These are phyloP conservation scores for Ophion slaviceki DNA, from an alignment of 2,888 invertebrate species.

Conservation along the genomic window DNA sequence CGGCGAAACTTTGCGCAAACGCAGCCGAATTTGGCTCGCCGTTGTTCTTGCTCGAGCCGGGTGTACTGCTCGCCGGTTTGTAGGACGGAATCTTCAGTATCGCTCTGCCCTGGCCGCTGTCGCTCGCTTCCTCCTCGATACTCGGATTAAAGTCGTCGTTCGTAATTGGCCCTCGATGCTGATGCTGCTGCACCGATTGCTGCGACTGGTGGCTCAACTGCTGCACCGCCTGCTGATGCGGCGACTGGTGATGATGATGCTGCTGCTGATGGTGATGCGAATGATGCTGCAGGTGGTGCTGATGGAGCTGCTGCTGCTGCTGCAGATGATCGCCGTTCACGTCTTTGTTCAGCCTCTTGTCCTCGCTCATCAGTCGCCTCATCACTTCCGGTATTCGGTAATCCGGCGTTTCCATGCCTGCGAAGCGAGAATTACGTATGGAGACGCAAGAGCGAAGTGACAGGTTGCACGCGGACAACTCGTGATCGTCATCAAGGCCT, in stretches of 20 bases:
- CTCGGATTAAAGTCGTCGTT: constrained; percentile 83
- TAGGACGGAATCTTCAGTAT: constrained; percentile 97
- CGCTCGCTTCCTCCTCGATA: constrained; percentile 82
- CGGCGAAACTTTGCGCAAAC: constrained; percentile 77
- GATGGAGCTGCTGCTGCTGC: constrained; percentile 72
- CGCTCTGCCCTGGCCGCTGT: constrained; percentile 85
- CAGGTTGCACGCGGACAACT: neutral
- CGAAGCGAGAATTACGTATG: constrained; percentile 7
- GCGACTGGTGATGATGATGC: constrained; percentile 75
- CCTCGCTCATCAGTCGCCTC: constrained; percentile 85
- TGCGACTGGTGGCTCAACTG: constrained; percentile 74
- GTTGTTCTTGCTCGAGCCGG: constrained; percentile 80
- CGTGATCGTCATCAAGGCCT: neutral
- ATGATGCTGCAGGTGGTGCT: constrained; percentile 70
- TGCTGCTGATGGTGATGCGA: constrained; percentile 72
- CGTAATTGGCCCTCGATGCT: constrained; percentile 82
- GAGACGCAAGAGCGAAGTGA: no score
- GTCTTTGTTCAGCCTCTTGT: constrained; percentile 83
- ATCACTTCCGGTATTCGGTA: constrained; percentile 85
- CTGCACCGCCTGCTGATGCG: constrained; percentile 73
- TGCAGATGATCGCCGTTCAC: constrained; percentile 81
- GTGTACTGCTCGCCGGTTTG: constrained; percentile 85
- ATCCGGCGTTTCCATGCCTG: constrained; percentile 81
- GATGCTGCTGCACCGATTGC: constrained; percentile 72
- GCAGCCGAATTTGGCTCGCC: constrained; percentile 78